Evolutionary conservation across 2,113 vertebrate species (phyloP).

Genomic region (Microcebus lehilahytsara): DNA sequence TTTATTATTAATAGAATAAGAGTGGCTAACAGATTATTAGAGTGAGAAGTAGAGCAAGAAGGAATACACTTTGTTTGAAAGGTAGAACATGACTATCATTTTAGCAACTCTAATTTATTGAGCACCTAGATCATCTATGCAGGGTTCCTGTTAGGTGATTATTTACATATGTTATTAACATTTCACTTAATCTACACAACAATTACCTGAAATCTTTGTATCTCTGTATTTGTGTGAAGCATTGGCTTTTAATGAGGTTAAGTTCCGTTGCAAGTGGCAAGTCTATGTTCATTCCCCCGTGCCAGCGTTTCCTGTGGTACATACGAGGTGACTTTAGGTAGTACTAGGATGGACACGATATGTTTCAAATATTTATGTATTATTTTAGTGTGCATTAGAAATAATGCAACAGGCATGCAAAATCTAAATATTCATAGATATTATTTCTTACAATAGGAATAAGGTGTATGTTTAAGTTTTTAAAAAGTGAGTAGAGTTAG

Average conservation of each 20-base stretch:
- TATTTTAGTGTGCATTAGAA: not conserved
- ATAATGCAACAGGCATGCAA: not conserved
- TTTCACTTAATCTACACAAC: not conserved
- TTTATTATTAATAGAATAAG: not conserved
- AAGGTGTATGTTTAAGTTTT: not conserved
- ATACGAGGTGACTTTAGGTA: not conserved
- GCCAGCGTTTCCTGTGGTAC: not conserved
- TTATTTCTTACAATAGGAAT: not conserved
- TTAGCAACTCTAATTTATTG: not conserved
- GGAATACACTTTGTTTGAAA: not conserved
- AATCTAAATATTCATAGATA: not conserved
- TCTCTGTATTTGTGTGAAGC: not conserved
- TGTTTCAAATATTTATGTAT: not conserved
- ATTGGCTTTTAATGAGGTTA: not conserved
- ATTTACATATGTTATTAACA: not conserved
- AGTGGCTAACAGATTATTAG: not conserved
- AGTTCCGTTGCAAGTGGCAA: not conserved
- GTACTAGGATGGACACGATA: not conserved
- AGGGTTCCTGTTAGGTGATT: not conserved
- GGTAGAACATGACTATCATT: not conserved
- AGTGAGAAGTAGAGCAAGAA: not conserved
- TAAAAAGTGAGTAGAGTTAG: not conserved
- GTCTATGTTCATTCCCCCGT: not conserved
- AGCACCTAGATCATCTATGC: not conserved
- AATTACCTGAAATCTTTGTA: not conserved